These are phyloP conservation scores for Pseudomyrmex concolor DNA, from an alignment of 1,140 invertebrate genomes.

Conservation along the genomic window DNA sequence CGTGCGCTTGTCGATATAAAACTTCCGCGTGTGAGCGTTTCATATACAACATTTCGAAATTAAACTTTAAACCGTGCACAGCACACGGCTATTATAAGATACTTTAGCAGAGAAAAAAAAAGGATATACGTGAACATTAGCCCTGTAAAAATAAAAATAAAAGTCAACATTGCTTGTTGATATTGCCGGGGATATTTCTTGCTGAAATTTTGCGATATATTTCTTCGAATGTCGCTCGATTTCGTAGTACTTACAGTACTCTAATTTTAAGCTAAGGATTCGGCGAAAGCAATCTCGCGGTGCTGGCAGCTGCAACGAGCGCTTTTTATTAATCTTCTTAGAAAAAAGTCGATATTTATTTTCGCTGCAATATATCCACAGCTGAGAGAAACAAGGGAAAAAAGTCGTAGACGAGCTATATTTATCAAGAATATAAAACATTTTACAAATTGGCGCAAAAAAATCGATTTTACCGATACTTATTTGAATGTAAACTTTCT, in stretches of 20 bases:
- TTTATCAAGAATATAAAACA: not conserved
- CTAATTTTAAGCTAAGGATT: slow-evolving; percentile 16
- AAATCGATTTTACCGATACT: not conserved
- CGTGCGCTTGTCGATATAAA: not conserved
- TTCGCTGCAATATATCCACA: slow-evolving; percentile 10
- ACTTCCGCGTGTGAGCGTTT: not conserved
- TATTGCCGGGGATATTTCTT: not conserved
- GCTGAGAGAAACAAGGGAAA: not conserved
- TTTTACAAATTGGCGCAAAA: not conserved
- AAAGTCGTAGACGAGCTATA: not conserved
- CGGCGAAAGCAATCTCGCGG: slow-evolving; percentile 14
- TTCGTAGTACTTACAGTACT: not conserved
- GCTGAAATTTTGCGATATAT: slow-evolving; percentile 10
- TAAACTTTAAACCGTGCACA: too few relatives aligned
- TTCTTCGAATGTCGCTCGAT: slow-evolving; percentile 2
- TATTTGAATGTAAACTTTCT: not conserved
- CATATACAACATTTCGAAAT: too few relatives aligned
- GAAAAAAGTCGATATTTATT: slow-evolving; percentile 33
- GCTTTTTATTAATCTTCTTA: slow-evolving; percentile 5
- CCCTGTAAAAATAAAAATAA: too few relatives aligned
- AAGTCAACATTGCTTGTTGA: too few relatives aligned
- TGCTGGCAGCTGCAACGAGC: not conserved
- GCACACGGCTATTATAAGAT: too few relatives aligned
- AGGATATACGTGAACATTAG: too few relatives aligned
- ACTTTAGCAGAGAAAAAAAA: too few relatives aligned